Evolutionary conservation across 2,797 vertebrate species (phyloP).

Genomic region (Bovichtus diacanthus): DNA sequence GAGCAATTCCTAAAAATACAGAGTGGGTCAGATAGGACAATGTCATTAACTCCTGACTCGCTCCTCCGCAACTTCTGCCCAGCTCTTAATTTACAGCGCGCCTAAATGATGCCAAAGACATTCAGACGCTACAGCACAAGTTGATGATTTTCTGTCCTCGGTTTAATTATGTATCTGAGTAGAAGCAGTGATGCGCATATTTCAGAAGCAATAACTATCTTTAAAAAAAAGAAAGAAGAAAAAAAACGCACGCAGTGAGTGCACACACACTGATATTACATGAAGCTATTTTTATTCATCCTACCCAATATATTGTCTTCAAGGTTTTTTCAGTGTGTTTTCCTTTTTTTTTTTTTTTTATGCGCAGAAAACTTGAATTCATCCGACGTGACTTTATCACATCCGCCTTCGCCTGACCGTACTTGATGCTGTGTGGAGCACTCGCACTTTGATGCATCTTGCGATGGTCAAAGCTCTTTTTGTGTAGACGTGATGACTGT

Average conservation of each 20-base stretch:
- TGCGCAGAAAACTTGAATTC: slow-evolving; percentile 27
- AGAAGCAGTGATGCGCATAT: neutral
- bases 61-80: slow-evolving; percentile 33
- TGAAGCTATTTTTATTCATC: slow-evolving; percentile 30
- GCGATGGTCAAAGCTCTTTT: slow-evolving; percentile 56
- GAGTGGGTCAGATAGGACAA: slow-evolving; percentile 36
- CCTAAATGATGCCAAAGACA: slow-evolving; percentile 28
- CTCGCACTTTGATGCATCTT: slow-evolving; percentile 28
- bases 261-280: slow-evolving; percentile 6
- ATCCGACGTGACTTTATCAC: slow-evolving; percentile 24
- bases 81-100: slow-evolving; percentile 38
- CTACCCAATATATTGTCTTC: slow-evolving; percentile 25
- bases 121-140: neutral
- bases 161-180: slow-evolving; percentile 22
- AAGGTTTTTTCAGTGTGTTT: slow-evolving; percentile 35
- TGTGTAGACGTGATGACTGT: slow-evolving; percentile 45
- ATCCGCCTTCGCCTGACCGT: slow-evolving; percentile 1
- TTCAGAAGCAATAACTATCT: neutral
- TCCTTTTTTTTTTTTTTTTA: slow-evolving; percentile 24
- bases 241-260: slow-evolving; percentile 7
- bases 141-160: slow-evolving; percentile 13
- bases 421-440: neutral
- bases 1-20: slow-evolving; percentile 60
- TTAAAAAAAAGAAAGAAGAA: too few species aligned
- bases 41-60: slow-evolving; percentile 47